phyloP scores from a whole-genome alignment of 1,140 invertebrate genomes.

The Anthonomus grandis region DNA sequence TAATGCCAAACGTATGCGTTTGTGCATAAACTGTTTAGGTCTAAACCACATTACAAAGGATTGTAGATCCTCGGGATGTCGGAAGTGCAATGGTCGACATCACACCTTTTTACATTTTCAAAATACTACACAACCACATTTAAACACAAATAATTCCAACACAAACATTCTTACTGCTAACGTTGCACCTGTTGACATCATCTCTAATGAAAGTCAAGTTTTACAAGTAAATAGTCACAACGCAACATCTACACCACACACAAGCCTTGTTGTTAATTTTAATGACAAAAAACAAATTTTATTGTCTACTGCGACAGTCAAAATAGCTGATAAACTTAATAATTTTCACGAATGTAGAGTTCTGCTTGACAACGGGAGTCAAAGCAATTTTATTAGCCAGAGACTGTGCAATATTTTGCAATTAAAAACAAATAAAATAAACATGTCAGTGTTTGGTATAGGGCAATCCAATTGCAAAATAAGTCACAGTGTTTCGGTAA shows the following conservation, averaged over 20 bases:
- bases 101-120: slow-evolving; percentile 6
- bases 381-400: slow-evolving; percentile 14
- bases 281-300: no score
- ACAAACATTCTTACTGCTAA: no score
- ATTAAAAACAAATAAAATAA: neutral
- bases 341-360: slow-evolving; percentile 7
- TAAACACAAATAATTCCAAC: no score
- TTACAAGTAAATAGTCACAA: no score
- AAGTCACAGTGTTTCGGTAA: slow-evolving; percentile 10
- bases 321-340: slow-evolving; percentile 2
- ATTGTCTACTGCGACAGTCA: slow-evolving; percentile 7
- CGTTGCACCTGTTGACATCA: no score
- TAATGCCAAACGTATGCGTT: neutral
- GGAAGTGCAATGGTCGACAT: neutral
- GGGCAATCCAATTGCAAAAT: neutral
- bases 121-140: no score
- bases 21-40: slow-evolving; percentile 5
- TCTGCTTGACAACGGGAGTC: slow-evolving; percentile 15
- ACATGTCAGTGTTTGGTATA: no score
- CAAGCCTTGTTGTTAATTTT: no score
- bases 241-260: no score
- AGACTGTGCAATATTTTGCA: slow-evolving; percentile 10
- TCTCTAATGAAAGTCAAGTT: no score
- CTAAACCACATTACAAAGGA: neutral
- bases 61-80: neutral